Conservation (phyloP, 30 jellyfish, hydroid and myxozoan genomes). For the Aurelia sp. region DNA sequence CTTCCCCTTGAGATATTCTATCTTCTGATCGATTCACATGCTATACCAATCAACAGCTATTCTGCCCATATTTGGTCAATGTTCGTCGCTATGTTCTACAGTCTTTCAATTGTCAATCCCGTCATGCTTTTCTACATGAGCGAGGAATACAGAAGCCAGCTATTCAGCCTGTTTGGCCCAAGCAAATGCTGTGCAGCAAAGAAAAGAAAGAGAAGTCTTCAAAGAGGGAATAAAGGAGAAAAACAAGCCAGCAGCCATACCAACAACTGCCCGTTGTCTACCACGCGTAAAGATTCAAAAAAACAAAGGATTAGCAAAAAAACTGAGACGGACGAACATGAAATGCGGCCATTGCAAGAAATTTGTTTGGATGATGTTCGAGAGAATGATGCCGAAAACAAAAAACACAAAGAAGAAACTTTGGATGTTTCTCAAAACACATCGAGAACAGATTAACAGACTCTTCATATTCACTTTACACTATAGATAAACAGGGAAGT, state of each 20-base stretch:
- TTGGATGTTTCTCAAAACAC: too few relatives aligned
- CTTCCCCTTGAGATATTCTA: slow-evolving; percentile 81
- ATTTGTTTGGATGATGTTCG: too few relatives aligned
- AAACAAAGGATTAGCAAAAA: too few relatives aligned
- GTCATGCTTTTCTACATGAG: slow-evolving; percentile 88
- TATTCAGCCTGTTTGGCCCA: slow-evolving; percentile 11
- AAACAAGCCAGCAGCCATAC: slow-evolving; percentile 1
- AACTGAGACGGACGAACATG: too few relatives aligned
- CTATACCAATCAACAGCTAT: slow-evolving; percentile 38
- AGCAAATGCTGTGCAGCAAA: neutral
- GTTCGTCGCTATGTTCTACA: slow-evolving; percentile 82
- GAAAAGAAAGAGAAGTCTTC: neutral
- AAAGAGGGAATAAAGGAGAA: neutral
- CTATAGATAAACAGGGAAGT: too few relatives aligned
- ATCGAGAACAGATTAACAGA: too few relatives aligned
- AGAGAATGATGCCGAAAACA: too few relatives aligned
- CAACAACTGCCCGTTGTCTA: neutral
- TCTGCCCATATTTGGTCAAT: slow-evolving; percentile 60
- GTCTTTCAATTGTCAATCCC: slow-evolving; percentile 81
- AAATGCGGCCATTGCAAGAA: too few relatives aligned
- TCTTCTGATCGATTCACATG: slow-evolving; percentile 45
- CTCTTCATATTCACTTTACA: too few relatives aligned
- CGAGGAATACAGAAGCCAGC: slow-evolving; percentile 78
- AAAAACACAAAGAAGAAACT: too few relatives aligned
- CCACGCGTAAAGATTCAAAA: too few relatives aligned